Percentiles rank a stretch among this genome's conserved stretches.
Evolutionary conservation across 2,797 vertebrate genomes (phyloP).

Genomic region (Paramormyrops hopkinsi): DNA sequence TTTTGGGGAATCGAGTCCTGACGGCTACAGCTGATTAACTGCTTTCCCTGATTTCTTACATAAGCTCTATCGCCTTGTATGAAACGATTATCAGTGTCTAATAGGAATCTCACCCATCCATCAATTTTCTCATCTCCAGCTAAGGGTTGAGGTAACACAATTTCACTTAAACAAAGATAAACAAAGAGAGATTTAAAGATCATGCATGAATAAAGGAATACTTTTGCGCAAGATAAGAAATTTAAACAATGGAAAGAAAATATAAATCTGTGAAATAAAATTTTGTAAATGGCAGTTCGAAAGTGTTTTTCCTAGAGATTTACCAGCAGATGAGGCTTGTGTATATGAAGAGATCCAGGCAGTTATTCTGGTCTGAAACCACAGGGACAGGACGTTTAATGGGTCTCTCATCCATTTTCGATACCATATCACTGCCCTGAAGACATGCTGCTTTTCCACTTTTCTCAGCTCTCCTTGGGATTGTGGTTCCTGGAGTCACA

Average conservation of each 20-base stretch:
- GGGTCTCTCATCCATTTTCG: neutral
- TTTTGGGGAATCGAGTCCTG: neutral
- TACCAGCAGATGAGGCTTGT: neutral
- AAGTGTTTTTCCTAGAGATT: neutral
- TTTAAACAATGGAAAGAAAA: neutral
- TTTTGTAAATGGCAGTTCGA: neutral
- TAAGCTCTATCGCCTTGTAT: neutral
- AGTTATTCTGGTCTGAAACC: neutral
- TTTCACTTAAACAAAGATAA: neutral
- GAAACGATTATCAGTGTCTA: neutral
- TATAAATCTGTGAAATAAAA: neutral
- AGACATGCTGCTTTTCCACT: neutral
- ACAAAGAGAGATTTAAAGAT: neutral
- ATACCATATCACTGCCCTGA: neutral
- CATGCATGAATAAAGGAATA: neutral
- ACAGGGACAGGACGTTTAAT: neutral
- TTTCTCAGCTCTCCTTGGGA: neutral
- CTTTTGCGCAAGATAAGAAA: neutral
- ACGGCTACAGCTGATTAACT: neutral
- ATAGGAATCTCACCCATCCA: constrained; percentile 43
- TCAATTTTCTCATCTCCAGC: constrained; percentile 32
- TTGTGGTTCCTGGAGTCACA: neutral
- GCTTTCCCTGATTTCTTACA: neutral
- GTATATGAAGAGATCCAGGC: neutral
- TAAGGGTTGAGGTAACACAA: neutral